These are phyloP conservation scores for Coelinius sp. DNA, from an alignment of 2,888 invertebrate species.

Conservation along the genomic window DNA sequence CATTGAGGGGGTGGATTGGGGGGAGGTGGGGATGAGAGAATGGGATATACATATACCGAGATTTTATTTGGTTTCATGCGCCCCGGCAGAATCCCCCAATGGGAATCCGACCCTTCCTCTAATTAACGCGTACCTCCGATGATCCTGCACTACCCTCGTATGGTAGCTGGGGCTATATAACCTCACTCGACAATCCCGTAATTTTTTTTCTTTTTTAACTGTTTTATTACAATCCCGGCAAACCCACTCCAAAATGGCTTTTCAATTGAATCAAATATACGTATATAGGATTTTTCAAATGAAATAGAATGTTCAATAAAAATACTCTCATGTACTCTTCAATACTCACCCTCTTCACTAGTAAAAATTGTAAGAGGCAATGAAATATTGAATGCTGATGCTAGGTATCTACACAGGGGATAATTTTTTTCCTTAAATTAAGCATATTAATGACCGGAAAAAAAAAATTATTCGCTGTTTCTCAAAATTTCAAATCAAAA, in stretches of 20 bases:
- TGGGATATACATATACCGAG: slow-evolving; percentile 3
- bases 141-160: not conserved
- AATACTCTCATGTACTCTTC: not conserved
- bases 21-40: no score
- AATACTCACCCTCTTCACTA: not conserved
- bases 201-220: not conserved
- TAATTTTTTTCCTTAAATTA: no score
- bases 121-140: slow-evolving; percentile 49
- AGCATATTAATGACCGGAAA: no score
- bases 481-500: no score
- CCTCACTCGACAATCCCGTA: slow-evolving; percentile 7
- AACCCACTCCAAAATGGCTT: slow-evolving; percentile 20
- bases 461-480: no score
- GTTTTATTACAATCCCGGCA: slow-evolving; percentile 19
- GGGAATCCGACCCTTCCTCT: slow-evolving; percentile 44
- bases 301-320: slow-evolving; percentile 37
- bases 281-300: slow-evolving; percentile 14
- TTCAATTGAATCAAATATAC: slow-evolving; percentile 21
- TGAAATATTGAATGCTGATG: no score
- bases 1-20: not conserved
- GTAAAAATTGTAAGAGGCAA: no score
- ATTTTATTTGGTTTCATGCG: slow-evolving; percentile 18
- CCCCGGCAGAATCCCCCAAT: not conserved
- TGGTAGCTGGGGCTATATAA: not conserved
- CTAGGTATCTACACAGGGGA: no score